A percentile compares a stretch with the other conserved stretches of the same genome.
These are phyloP conservation scores for Brachionus rotundiformis DNA, from an alignment of 1,140 invertebrate genomes.

Conservation along the genomic window DNA sequence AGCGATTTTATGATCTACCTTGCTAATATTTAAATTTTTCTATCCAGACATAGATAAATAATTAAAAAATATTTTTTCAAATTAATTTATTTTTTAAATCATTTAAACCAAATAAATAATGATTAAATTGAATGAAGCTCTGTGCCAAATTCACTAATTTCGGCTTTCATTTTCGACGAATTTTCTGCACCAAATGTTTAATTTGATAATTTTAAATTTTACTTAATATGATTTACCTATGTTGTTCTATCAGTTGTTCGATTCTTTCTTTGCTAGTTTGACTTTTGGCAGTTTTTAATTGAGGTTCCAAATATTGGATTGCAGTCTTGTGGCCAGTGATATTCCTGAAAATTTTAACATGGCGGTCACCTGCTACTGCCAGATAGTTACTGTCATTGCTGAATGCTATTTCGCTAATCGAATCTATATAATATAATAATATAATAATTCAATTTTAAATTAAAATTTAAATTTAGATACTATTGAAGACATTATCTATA, in stretches of 20 bases:
- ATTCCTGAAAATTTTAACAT: constrained; percentile 78
- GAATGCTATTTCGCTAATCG: constrained; percentile 72
- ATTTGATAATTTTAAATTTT: neutral
- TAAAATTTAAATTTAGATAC: constrained; percentile 60
- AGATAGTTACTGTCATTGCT: constrained; percentile 74
- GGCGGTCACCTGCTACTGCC: constrained; percentile 74
- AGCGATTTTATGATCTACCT: neutral
- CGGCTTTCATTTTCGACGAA: neutral
- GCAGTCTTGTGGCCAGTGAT: constrained; percentile 74
- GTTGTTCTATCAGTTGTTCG: constrained; percentile 71
- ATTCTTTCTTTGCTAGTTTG: constrained; percentile 74
- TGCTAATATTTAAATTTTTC: neutral
- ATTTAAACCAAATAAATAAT: constrained; percentile 13
- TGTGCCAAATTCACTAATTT: neutral
- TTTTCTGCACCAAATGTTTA: neutral
- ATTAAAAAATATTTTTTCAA: constrained; percentile 13
- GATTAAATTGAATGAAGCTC: neutral
- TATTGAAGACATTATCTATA: constrained; percentile 70
- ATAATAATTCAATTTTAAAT: neutral
- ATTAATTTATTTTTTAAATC: constrained; percentile 18
- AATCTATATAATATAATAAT: constrained; percentile 67
- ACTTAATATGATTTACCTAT: constrained; percentile 61
- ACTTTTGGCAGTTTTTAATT: constrained; percentile 68
- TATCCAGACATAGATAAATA: neutral
- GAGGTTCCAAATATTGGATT: constrained; percentile 71